Evolutionary conservation across 2,888 invertebrate genomes (phyloP).

Genomic region (Tetrapedia diversipes): DNA sequence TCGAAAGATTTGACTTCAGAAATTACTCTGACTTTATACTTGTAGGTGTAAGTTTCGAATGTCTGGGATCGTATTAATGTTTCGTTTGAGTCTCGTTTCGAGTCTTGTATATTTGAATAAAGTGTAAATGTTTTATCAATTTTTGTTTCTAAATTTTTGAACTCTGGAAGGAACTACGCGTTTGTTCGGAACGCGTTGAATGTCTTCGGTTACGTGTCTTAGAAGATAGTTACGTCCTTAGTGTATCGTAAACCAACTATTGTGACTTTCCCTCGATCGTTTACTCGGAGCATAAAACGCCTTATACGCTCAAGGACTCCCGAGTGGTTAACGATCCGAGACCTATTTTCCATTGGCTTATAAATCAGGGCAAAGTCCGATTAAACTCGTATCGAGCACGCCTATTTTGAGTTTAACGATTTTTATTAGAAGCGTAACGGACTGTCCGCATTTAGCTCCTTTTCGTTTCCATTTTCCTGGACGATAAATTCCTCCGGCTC

Average conservation of each 20-base stretch:
- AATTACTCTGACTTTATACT: neutral
- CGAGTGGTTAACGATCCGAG: slow-evolving; percentile 56
- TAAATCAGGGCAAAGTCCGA: slow-evolving; percentile 54
- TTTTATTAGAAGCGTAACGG: slow-evolving; percentile 39
- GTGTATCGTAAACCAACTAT: slow-evolving; percentile 29
- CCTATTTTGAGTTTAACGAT: slow-evolving; percentile 52
- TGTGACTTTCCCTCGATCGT: slow-evolving; percentile 41
- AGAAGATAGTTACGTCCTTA: slow-evolving; percentile 2
- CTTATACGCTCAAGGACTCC: slow-evolving; percentile 58
- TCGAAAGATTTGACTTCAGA: neutral
- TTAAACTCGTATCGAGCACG: slow-evolving; percentile 42
- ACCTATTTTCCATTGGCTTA: slow-evolving; percentile 57
- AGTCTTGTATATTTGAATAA: no score
- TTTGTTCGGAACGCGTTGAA: neutral
- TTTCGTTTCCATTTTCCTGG: slow-evolving; percentile 26
- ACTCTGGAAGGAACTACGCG: neutral
- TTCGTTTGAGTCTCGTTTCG: no score
- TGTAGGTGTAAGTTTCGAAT: no score
- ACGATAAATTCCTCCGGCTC: slow-evolving; percentile 4
- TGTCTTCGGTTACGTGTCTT: neutral
- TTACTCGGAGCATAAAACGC: slow-evolving; percentile 50
- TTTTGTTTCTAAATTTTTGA: no score
- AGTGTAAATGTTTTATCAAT: no score
- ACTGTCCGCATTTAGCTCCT: slow-evolving; percentile 32
- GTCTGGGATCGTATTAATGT: no score